These are phyloP conservation scores for Platanista minor DNA, from an alignment of 2,113 vertebrate species.

Conservation along the genomic window DNA sequence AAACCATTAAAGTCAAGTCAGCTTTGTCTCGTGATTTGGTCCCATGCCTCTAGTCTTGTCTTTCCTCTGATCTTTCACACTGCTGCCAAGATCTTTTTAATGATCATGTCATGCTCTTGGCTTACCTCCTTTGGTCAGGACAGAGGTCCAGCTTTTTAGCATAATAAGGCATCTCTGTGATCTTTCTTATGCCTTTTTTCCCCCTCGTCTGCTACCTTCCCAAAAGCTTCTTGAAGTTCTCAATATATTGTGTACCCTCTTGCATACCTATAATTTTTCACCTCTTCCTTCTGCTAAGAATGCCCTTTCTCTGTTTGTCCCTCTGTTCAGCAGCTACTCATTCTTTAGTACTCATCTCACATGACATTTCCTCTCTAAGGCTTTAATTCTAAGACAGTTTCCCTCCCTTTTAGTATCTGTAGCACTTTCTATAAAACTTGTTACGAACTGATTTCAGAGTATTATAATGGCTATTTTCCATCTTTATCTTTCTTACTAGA, in stretches of 20 bases:
- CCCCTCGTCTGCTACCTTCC: neutral
- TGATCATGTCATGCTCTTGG: neutral
- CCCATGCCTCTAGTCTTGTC: neutral
- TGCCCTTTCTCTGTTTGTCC: neutral
- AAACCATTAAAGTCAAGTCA: neutral
- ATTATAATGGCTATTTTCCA: neutral
- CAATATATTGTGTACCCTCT: neutral
- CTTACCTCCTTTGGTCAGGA: neutral
- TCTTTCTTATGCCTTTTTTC: neutral
- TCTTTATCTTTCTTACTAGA: neutral
- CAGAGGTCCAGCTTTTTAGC: neutral
- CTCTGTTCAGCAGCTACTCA: neutral
- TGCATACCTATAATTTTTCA: neutral
- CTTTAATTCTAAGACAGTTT: neutral
- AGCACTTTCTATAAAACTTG: neutral
- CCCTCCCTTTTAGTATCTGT: neutral
- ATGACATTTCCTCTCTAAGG: neutral
- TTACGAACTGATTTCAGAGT: neutral
- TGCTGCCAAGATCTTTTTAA: conserved; percentile 5
- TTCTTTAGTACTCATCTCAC: neutral
- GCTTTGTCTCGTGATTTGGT: neutral
- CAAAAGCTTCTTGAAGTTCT: neutral
- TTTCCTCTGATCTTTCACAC: neutral
- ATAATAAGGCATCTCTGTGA: neutral
- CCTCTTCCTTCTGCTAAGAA: neutral